Evolutionary conservation across 2,113 vertebrate genomes (phyloP).

Genomic region (Dasyprocta punctata): DNA sequence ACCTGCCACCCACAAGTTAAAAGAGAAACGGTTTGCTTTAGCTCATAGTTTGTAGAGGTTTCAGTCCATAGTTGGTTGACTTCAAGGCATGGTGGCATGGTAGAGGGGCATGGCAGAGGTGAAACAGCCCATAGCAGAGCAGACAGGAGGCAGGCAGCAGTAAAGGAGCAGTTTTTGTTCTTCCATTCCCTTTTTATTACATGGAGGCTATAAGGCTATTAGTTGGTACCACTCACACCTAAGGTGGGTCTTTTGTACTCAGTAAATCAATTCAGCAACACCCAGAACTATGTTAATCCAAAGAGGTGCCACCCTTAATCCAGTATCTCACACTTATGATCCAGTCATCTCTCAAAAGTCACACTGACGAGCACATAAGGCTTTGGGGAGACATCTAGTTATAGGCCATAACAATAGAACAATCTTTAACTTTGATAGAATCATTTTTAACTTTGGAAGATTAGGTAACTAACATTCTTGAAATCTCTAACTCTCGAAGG

Average conservation of each 20-base stretch:
- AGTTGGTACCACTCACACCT: neutral
- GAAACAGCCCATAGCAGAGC: neutral
- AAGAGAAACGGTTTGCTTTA: neutral
- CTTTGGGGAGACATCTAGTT: neutral
- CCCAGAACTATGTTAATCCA: neutral
- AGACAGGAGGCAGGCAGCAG: neutral
- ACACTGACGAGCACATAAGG: neutral
- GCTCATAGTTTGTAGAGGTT: neutral
- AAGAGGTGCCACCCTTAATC: neutral
- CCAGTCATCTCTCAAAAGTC: neutral
- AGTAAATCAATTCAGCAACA: neutral
- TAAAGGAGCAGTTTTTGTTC: neutral
- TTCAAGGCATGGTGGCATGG: neutral
- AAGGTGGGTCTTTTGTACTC: neutral
- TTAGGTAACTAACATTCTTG: neutral
- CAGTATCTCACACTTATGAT: neutral
- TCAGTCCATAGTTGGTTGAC: neutral
- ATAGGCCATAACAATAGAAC: neutral
- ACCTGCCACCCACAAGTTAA: neutral
- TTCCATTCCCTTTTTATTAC: neutral
- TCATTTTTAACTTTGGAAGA: neutral
- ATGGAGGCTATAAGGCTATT: neutral
- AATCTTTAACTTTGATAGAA: neutral
- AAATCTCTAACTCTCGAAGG: conserved; percentile 78
- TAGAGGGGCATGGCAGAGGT: neutral